Conservation (phyloP, 35 echinoderm and acorn worm species). For the Chiridota heheva region DNA sequence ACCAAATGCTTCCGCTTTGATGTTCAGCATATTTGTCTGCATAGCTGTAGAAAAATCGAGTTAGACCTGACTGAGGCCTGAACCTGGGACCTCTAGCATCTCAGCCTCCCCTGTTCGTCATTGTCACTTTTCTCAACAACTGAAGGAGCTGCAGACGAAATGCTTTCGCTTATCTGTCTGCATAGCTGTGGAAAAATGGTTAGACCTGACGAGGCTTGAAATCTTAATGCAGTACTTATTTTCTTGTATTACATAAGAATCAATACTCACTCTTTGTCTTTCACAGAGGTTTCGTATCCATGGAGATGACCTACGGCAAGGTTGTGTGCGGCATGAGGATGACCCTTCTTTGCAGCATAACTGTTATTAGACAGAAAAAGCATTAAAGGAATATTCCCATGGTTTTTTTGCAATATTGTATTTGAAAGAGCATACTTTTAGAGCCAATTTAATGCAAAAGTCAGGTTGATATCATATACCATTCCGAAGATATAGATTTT, state of each 20-base stretch:
- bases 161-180: neutral
- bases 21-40: no score
- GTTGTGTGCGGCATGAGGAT: constrained; percentile 93
- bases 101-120: neutral
- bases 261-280: constrained; percentile 80
- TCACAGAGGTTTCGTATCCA: constrained; percentile 85
- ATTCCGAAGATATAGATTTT: no score
- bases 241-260: neutral
- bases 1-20: no score
- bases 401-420: no score
- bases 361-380: constrained; percentile 39
- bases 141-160: neutral
- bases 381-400: no score
- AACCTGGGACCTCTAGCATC: neutral
- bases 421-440: no score
- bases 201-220: neutral
- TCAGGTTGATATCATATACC: no score
- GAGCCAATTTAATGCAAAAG: no score
- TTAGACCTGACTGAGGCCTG: no score
- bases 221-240: neutral
- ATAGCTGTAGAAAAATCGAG: no score
- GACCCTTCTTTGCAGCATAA: constrained; percentile 82
- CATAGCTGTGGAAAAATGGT: neutral
- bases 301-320: constrained; percentile 93
- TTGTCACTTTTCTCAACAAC: neutral